Conservation (phyloP, 2,113 vertebrate species). For the Corythornis cristatus region DNA sequence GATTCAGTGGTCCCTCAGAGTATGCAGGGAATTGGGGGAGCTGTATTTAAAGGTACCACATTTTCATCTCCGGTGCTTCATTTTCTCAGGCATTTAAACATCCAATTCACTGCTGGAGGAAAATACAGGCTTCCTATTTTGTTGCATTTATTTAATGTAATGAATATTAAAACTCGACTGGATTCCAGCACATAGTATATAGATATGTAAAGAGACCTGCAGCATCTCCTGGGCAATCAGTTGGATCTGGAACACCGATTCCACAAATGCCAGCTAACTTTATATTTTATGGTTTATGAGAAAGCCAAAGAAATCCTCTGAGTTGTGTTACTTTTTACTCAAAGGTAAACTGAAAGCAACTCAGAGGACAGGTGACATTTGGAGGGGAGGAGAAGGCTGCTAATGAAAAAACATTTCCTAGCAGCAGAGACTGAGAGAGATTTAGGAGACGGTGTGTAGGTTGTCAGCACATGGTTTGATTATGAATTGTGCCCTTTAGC, state of each 20-base stretch:
- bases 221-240: background rate
- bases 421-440: conserved; percentile 34
- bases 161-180: background rate
- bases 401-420: conserved; percentile 45
- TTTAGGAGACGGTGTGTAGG: conserved; percentile 28
- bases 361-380: background rate
- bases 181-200: background rate
- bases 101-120: background rate
- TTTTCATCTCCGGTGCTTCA: background rate
- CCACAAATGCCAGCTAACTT: conserved; percentile 11
- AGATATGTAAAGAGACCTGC: background rate
- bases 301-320: background rate
- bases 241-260: background rate
- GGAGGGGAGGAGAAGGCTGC: background rate
- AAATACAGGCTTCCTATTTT: background rate
- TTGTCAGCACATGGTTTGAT: conserved; percentile 62
- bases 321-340: conserved; percentile 25
- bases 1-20: conserved; percentile 62
- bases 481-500: conserved; percentile 55
- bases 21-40: conserved; percentile 53
- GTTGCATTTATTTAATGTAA: conserved; percentile 3
- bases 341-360: conserved; percentile 19
- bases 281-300: background rate
- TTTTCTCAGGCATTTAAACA: background rate
- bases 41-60: conserved; percentile 48